Conservation (phyloP, 2,888 invertebrate species). For the Drosophila prostipennis region DNA sequence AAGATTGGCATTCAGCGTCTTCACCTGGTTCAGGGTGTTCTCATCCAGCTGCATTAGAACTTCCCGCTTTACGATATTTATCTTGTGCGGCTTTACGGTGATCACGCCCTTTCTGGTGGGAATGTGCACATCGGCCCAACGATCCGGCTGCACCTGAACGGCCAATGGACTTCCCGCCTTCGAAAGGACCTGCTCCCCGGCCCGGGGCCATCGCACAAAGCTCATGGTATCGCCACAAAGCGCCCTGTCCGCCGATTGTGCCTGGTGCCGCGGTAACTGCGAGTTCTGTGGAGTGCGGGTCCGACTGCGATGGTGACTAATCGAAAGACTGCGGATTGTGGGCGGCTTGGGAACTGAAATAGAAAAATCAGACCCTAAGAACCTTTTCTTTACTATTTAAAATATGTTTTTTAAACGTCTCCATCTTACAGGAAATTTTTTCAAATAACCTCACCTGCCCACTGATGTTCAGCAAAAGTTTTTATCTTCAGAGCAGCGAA, state of each 20-base stretch:
- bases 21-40: slow-evolving; percentile 79
- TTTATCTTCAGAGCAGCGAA: slow-evolving; percentile 54
- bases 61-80: slow-evolving; percentile 70
- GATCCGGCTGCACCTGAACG: slow-evolving; percentile 71
- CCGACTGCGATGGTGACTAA: slow-evolving; percentile 8
- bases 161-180: slow-evolving; percentile 82
- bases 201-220: slow-evolving; percentile 80
- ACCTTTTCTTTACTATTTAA: too few relatives aligned
- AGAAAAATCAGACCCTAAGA: too few relatives aligned
- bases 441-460: neutral
- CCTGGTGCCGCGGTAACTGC: slow-evolving; percentile 56
- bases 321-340: slow-evolving; percentile 61
- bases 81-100: slow-evolving; percentile 77
- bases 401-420: too few relatives aligned
- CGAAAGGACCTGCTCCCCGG: slow-evolving; percentile 80
- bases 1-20: slow-evolving; percentile 80
- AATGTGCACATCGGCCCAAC: slow-evolving; percentile 80
- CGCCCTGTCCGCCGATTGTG: slow-evolving; percentile 68
- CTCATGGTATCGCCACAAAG: slow-evolving; percentile 55
- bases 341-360: slow-evolving; percentile 59
- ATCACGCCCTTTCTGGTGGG: slow-evolving; percentile 81
- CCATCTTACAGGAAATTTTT: too few relatives aligned
- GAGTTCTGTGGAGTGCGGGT: slow-evolving; percentile 37
- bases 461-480: slow-evolving; percentile 34
- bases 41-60: slow-evolving; percentile 75